A percentile compares a stretch with the other conserved stretches of the same genome.
These are phyloP conservation scores for Halcyon malimbica DNA, from an alignment of 2,113 vertebrate genomes.

Conservation along the genomic window DNA sequence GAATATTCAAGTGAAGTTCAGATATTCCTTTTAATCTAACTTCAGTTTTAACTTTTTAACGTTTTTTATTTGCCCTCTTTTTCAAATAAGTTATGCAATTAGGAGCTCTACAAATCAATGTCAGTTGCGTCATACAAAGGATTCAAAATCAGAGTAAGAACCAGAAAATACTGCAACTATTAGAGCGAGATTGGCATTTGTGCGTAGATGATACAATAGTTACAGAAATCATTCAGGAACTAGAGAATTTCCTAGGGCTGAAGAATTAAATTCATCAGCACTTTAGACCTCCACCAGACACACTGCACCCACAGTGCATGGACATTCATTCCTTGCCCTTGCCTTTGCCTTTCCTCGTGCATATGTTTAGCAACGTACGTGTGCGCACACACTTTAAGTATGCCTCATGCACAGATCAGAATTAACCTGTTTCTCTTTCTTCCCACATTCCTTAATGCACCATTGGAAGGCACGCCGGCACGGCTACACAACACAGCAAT, in stretches of 20 bases:
- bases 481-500: background rate
- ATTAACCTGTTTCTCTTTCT: background rate
- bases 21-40: background rate
- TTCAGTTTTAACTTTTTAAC: background rate
- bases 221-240: background rate
- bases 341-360: background rate
- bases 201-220: background rate
- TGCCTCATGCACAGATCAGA: background rate
- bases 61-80: background rate
- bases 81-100: accelerated
- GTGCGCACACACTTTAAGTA: background rate
- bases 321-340: background rate
- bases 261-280: background rate
- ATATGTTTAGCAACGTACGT: accelerated
- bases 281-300: background rate
- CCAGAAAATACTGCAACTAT: background rate
- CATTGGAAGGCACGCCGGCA: background rate
- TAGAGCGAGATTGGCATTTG: background rate
- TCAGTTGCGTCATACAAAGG: background rate
- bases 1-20: background rate
- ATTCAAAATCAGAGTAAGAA: background rate
- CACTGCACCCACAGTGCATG: accelerated
- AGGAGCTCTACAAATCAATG: background rate
- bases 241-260: background rate
- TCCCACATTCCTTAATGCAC: background rate